Conservation (phyloP, 2,888 invertebrate species). For the Stenoptilia bipunctidactyla region DNA sequence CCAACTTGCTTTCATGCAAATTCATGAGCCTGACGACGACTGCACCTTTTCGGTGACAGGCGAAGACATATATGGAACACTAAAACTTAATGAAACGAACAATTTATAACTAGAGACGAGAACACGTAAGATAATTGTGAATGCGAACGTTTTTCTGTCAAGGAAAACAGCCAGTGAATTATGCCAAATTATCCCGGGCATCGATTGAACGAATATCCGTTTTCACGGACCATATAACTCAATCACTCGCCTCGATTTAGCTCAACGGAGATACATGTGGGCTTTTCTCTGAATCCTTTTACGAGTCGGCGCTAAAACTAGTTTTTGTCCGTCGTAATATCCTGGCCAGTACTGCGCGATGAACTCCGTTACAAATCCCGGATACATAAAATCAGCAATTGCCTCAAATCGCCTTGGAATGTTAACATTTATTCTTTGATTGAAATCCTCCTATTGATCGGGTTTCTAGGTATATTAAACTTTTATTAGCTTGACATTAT, state of each 20-base stretch:
- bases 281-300: conserved; percentile 24
- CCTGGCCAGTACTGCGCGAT: background rate
- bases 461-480: background rate
- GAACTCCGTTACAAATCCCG: too few species aligned
- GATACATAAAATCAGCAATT: background rate
- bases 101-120: too few species aligned
- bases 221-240: conserved; percentile 17
- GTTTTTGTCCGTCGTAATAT: background rate
- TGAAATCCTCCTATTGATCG: background rate
- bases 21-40: background rate
- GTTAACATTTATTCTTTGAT: conserved; percentile 1
- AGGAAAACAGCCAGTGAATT: too few species aligned
- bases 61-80: too few species aligned
- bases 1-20: background rate
- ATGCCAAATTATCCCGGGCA: too few species aligned
- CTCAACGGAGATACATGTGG: conserved; percentile 33
- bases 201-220: conserved; percentile 3
- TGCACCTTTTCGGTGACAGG: too few species aligned
- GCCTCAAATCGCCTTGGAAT: background rate
- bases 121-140: too few species aligned
- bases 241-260: conserved; percentile 14
- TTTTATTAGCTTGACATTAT: background rate
- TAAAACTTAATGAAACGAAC: too few species aligned
- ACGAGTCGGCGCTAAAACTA: conserved; percentile 15
- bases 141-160: too few species aligned